A percentile compares a stretch with the other conserved stretches of the same genome.
Conservation (phyloP, 2,113 vertebrate species). For the Lota lota region DNA sequence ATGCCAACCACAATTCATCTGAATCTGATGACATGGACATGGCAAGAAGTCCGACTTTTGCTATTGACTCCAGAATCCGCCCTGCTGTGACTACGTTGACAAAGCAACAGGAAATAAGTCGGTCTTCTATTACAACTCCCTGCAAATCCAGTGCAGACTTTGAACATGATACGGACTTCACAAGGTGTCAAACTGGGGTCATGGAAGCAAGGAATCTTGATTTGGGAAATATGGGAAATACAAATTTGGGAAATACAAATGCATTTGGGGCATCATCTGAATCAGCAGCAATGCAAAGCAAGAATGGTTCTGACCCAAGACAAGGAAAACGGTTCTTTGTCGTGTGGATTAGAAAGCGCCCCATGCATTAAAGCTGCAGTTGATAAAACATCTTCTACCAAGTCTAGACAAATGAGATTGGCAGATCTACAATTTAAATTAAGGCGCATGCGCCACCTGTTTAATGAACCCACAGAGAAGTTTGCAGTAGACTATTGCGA, state of each 20-base stretch:
- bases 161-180: slow-evolving; percentile 16
- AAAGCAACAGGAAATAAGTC: slow-evolving; percentile 29
- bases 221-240: no score
- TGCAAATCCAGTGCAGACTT: slow-evolving; percentile 41
- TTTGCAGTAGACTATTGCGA: slow-evolving; percentile 33
- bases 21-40: no score
- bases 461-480: slow-evolving; percentile 38
- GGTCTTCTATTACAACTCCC: slow-evolving; percentile 4
- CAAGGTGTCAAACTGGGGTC: slow-evolving; percentile 12
- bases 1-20: no score
- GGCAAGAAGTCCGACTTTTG: slow-evolving; percentile 29
- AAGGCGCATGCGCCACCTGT: slow-evolving; percentile 62
- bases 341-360: slow-evolving; percentile 14
- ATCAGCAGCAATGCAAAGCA: slow-evolving; percentile 5
- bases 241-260: neutral
- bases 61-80: slow-evolving; percentile 19
- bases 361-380: slow-evolving; percentile 2
- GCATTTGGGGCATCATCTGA: neutral
- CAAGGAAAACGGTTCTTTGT: neutral
- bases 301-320: slow-evolving; percentile 5
- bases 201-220: slow-evolving; percentile 14
- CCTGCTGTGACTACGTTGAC: neutral
- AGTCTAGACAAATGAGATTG: slow-evolving; percentile 56
- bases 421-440: slow-evolving; percentile 71
- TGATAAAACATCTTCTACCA: slow-evolving; percentile 3